phyloP scores from a whole-genome alignment of 2,888 invertebrate species.

The Crematogaster levior region DNA sequence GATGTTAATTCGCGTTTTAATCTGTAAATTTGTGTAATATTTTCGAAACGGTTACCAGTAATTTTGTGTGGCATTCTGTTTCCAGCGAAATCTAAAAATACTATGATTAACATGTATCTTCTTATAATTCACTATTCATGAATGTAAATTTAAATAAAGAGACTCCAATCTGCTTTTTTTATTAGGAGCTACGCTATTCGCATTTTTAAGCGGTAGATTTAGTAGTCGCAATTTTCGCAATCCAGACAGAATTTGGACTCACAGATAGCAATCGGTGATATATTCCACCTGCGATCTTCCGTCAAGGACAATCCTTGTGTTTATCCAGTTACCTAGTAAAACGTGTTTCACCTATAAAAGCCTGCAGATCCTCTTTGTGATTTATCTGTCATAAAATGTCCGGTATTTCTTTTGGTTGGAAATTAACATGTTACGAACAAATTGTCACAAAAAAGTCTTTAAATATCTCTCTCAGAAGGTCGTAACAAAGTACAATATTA shows the following conservation, averaged over 20 bases:
- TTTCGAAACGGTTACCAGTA: not conserved
- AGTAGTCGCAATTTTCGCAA: conserved; percentile 46
- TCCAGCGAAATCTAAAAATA: conserved; percentile 26
- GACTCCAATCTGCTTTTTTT: not conserved
- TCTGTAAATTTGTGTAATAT: not conserved
- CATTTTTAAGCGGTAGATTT: conserved; percentile 38
- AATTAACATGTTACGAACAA: conserved; percentile 37
- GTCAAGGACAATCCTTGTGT: conserved; percentile 63
- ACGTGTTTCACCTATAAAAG: conserved; percentile 65
- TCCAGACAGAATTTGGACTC: conserved; percentile 4
- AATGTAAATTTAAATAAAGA: conserved; percentile 36
- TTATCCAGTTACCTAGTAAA: conserved; percentile 62
- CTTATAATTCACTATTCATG: conserved; percentile 33
- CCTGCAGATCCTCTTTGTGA: conserved; percentile 61
- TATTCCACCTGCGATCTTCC: conserved; percentile 37
- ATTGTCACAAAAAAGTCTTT: not conserved
- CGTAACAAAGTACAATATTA: not conserved
- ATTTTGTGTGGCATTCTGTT: not conserved
- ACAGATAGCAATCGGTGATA: not conserved
- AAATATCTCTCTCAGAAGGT: not conserved
- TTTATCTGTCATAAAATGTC: conserved; percentile 68
- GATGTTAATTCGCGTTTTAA: conserved; percentile 9
- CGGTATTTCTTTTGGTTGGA: not conserved
- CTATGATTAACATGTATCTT: not conserved
- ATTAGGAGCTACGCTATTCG: not conserved